A percentile compares a stretch with the other conserved stretches of the same genome.
Evolutionary conservation across 2,797 vertebrate species (phyloP).

Genomic region (Ficedula albicollis): DNA sequence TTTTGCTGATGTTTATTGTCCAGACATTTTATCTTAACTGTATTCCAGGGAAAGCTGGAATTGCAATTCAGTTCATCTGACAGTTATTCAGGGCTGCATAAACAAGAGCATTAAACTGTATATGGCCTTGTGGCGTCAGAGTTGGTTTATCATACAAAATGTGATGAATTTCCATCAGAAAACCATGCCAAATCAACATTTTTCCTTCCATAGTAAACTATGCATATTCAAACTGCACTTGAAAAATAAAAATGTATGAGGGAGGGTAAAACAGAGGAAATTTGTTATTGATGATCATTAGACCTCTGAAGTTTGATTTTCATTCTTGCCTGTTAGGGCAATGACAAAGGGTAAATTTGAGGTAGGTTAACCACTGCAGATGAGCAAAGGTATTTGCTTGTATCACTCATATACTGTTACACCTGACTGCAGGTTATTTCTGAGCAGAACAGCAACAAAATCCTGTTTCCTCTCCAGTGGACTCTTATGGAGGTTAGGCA

Average conservation of each 20-base stretch:
- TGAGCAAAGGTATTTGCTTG: background rate
- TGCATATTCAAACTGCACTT: background rate
- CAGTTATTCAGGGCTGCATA: background rate
- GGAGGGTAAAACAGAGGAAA: background rate
- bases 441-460: background rate
- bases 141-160: background rate
- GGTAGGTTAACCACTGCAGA: background rate
- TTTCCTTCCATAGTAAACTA: background rate
- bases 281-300: background rate
- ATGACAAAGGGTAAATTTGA: background rate
- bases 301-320: background rate
- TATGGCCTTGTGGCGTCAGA: background rate
- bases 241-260: background rate
- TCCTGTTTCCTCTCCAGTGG: background rate
- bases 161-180: background rate
- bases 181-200: background rate
- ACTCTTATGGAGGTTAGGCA: background rate
- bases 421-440: background rate
- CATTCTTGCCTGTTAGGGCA: background rate
- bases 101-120: background rate
- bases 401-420: background rate
- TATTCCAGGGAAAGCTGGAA: background rate
- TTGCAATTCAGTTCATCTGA: background rate
- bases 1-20: background rate
- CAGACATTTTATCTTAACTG: background rate